A percentile compares a stretch with the other conserved stretches of the same genome.
These are phyloP conservation scores for Guaruba guarouba DNA, from an alignment of 2,113 vertebrate species.

Conservation along the genomic window DNA sequence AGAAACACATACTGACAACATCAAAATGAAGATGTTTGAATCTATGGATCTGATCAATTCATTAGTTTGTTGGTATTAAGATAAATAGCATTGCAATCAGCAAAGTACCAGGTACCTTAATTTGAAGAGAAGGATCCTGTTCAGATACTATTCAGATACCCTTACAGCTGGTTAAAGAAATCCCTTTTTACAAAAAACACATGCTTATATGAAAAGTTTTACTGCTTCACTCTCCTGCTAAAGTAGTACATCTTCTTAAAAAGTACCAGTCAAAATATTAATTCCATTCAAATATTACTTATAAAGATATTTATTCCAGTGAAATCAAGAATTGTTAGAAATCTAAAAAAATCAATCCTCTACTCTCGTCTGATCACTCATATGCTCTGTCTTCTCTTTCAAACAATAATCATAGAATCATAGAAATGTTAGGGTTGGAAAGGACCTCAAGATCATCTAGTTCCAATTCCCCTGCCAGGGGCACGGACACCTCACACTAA, in stretches of 20 bases:
- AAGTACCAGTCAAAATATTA: background rate
- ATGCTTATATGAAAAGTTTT: background rate
- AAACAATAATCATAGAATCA: background rate
- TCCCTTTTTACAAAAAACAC: rapidly evolving
- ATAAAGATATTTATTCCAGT: background rate
- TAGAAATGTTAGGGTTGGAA: too few species aligned
- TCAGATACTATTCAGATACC: background rate
- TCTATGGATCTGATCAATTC: background rate
- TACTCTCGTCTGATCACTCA: background rate
- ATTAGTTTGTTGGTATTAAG: background rate
- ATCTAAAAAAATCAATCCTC: background rate
- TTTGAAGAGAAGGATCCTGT: background rate
- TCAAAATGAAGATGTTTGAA: background rate
- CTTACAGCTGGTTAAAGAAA: background rate
- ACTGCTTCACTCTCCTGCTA: background rate
- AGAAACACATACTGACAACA: background rate
- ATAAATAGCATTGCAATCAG: background rate
- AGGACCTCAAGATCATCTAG: too few species aligned
- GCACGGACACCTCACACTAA: too few species aligned
- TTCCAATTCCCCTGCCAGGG: too few species aligned
- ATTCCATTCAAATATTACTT: background rate
- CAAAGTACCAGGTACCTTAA: background rate
- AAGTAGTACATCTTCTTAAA: background rate
- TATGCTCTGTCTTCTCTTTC: background rate
- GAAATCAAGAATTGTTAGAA: background rate